Percentiles rank a stretch among this genome's conserved stretches.
Conservation (phyloP, 1,140 invertebrate species). For the Ruditapes philippinarum region DNA sequence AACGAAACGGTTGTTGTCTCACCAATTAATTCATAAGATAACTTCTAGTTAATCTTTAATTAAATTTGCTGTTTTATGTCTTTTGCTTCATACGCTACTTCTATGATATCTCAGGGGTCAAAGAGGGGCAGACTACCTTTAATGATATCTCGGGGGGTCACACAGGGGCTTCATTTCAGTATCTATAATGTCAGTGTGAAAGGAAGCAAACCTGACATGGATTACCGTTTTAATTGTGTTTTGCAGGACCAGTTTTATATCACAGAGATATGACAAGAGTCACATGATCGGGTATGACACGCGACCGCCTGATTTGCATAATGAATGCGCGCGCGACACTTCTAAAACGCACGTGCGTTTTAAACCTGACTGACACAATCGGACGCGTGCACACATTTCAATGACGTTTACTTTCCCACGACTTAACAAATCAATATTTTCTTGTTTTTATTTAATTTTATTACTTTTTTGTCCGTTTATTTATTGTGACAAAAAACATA, state of each 20-base stretch:
- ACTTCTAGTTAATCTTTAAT: constrained; percentile 24
- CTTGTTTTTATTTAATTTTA: no score
- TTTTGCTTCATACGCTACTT: neutral
- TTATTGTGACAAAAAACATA: no score
- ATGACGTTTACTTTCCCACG: constrained; percentile 54
- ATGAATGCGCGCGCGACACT: constrained; percentile 68
- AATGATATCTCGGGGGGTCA: no score
- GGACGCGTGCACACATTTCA: constrained; percentile 44
- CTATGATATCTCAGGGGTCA: neutral
- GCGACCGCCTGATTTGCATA: constrained; percentile 71
- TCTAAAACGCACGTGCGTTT: constrained; percentile 65
- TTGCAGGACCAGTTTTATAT: constrained; percentile 37
- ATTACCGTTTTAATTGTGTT: constrained; percentile 55
- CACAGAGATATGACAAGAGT: constrained; percentile 56
- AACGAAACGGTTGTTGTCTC: constrained; percentile 28
- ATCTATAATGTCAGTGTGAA: constrained; percentile 45
- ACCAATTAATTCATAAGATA: constrained; percentile 43
- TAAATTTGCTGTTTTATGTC: constrained; percentile 56
- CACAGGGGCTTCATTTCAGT: neutral
- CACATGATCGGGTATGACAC: constrained; percentile 69
- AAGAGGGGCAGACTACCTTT: no score
- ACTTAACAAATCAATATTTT: constrained; percentile 56
- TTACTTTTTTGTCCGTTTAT: no score
- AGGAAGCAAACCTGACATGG: constrained; percentile 25
- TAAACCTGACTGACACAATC: constrained; percentile 49